Percentiles rank a stretch among this genome's conserved stretches.
Evolutionary conservation across 2,888 invertebrate genomes (phyloP).

Genomic region (Pollenia labialis): DNA sequence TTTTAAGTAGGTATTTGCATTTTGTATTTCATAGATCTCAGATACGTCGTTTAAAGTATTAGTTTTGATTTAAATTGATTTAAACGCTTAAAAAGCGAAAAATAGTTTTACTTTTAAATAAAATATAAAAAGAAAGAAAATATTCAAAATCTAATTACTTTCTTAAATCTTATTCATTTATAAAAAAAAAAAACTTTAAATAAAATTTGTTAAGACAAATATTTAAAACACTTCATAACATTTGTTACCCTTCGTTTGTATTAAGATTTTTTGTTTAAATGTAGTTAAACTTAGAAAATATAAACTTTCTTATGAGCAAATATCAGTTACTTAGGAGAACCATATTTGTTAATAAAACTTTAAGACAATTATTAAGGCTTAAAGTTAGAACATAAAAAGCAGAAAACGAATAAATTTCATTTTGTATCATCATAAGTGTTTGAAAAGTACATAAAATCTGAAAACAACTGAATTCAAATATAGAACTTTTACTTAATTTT

Average conservation of each 20-base stretch:
- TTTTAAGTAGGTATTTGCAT: neutral
- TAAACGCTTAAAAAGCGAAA: neutral
- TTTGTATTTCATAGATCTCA: no score
- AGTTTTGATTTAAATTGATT: neutral
- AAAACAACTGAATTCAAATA: constrained; percentile 25
- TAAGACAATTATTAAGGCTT: constrained; percentile 54
- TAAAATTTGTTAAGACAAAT: neutral
- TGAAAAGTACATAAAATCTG: neutral
- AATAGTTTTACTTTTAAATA: neutral
- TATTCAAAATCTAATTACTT: no score
- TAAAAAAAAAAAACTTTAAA: neutral
- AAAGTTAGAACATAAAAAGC: neutral
- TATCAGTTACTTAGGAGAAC: constrained; percentile 18
- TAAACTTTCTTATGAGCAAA: constrained; percentile 27
- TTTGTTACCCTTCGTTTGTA: neutral
- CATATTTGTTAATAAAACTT: constrained; percentile 52
- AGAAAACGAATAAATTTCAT: neutral
- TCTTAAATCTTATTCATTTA: neutral
- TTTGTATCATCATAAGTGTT: neutral
- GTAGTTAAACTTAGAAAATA: neutral
- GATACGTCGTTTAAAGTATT: neutral
- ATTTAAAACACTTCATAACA: neutral
- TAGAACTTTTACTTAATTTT: constrained; percentile 28
- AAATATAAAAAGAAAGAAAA: no score
- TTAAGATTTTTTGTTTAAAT: constrained; percentile 6